Evolutionary conservation across 2,888 invertebrate genomes (phyloP).

Genomic region (Ormyrus labotus): DNA sequence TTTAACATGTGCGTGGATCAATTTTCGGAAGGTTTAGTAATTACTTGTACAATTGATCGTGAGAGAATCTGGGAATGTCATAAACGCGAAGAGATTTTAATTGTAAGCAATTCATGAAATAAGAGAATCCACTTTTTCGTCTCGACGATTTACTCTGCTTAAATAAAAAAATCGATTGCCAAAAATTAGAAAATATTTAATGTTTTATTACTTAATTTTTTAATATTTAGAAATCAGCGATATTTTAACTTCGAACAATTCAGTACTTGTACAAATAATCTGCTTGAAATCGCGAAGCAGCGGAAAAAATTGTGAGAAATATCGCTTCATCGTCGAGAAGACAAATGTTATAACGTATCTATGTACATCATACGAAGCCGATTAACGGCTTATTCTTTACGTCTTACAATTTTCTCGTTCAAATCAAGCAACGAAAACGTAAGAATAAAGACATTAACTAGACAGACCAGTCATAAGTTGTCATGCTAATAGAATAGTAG

Average conservation of each 20-base stretch:
- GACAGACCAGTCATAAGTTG: slow-evolving; percentile 71
- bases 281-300: slow-evolving; percentile 51
- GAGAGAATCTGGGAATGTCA: slow-evolving; percentile 53
- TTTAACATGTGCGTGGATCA: slow-evolving; percentile 54
- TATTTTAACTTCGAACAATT: slow-evolving; percentile 39
- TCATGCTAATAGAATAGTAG: slow-evolving; percentile 70
- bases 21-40: slow-evolving; percentile 55
- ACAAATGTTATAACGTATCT: slow-evolving; percentile 57
- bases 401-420: slow-evolving; percentile 55
- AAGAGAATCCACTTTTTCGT: slow-evolving; percentile 47
- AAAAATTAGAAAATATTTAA: slow-evolving; percentile 32
- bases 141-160: slow-evolving; percentile 40
- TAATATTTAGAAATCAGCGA: slow-evolving; percentile 28
- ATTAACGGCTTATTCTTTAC: slow-evolving; percentile 41
- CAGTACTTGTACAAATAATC: slow-evolving; percentile 40
- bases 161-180: slow-evolving; percentile 41
- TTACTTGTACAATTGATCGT: slow-evolving; percentile 51
- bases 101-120: slow-evolving; percentile 46
- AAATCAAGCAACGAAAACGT: slow-evolving; percentile 65
- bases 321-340: slow-evolving; percentile 54
- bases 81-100: slow-evolving; percentile 47
- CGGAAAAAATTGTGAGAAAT: slow-evolving; percentile 51
- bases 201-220: slow-evolving; percentile 23
- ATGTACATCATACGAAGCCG: slow-evolving; percentile 55
- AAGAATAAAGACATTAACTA: slow-evolving; percentile 67